Evolutionary conservation across 2,113 vertebrate genomes (phyloP).

Genomic region (Rhabdomys dilectus): DNA sequence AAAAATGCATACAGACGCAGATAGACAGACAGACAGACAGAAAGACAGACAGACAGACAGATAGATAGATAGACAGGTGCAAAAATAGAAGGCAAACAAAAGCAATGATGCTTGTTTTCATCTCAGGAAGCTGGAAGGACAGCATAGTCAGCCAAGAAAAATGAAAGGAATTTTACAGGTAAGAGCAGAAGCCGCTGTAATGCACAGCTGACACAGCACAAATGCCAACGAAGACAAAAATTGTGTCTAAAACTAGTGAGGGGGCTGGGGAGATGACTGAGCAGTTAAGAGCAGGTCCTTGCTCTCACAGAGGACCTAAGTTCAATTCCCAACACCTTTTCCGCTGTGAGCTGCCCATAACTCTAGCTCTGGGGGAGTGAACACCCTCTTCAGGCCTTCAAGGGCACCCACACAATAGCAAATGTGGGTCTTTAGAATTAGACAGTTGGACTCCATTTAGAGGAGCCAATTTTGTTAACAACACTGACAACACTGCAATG

Average conservation of each 20-base stretch:
- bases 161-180: too few species aligned
- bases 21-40: too few species aligned
- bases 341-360: too few species aligned
- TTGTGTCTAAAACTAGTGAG: background rate
- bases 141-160: background rate
- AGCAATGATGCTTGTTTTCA: too few species aligned
- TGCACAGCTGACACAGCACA: background rate
- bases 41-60: too few species aligned
- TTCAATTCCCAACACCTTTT: background rate
- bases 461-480: background rate
- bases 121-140: background rate
- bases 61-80: too few species aligned
- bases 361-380: background rate
- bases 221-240: background rate
- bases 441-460: background rate
- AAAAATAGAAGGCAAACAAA: background rate
- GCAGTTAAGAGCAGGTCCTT: too few species aligned
- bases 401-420: background rate
- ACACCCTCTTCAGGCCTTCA: background rate
- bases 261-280: background rate
- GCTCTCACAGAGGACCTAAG: background rate
- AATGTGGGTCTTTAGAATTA: background rate
- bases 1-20: too few species aligned
- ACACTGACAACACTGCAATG: accelerated
- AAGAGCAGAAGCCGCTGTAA: background rate